These are phyloP conservation scores for Drosophila funebris DNA, from an alignment of 1,140 invertebrate genomes.

Conservation along the genomic window DNA sequence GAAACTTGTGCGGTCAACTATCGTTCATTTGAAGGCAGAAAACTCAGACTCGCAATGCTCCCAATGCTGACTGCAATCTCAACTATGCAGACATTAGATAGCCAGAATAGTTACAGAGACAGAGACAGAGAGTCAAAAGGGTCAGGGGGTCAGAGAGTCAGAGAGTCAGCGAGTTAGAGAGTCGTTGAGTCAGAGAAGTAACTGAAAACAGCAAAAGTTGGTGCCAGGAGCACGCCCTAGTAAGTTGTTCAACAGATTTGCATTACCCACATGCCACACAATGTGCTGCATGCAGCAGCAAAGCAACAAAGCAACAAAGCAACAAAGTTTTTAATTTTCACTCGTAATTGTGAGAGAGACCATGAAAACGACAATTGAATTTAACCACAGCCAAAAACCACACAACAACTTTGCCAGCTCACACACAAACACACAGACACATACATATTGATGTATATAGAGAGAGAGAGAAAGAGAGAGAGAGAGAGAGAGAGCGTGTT, in stretches of 20 bases:
- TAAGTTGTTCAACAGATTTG: conserved; percentile 24
- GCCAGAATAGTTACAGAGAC: not conserved
- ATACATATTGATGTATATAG: not conserved
- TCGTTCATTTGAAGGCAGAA: not conserved
- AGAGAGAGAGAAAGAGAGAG: too few species aligned
- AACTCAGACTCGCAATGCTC: not conserved
- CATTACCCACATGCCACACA: conserved; percentile 32
- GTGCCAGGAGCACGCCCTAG: conserved; percentile 6
- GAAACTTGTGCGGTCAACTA: conserved; percentile 19
- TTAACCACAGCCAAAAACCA: conserved; percentile 4
- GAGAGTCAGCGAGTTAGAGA: not conserved
- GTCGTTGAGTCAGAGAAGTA: not conserved
- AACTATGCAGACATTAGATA: conserved; percentile 13
- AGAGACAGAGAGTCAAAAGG: not conserved
- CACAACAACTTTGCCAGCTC: not conserved
- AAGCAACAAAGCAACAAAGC: conserved; percentile 3
- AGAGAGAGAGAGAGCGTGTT: too few species aligned
- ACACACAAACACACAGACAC: not conserved
- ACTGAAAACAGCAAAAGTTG: conserved; percentile 1
- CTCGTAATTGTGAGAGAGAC: conserved; percentile 33
- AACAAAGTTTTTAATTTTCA: conserved; percentile 43
- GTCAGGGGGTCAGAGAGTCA: not conserved
- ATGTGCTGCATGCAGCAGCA: too few species aligned
- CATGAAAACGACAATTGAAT: conserved; percentile 43
- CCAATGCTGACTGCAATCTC: not conserved